Conservation (phyloP, 2,888 invertebrate genomes). For the Caenorhabditis becei region DNA sequence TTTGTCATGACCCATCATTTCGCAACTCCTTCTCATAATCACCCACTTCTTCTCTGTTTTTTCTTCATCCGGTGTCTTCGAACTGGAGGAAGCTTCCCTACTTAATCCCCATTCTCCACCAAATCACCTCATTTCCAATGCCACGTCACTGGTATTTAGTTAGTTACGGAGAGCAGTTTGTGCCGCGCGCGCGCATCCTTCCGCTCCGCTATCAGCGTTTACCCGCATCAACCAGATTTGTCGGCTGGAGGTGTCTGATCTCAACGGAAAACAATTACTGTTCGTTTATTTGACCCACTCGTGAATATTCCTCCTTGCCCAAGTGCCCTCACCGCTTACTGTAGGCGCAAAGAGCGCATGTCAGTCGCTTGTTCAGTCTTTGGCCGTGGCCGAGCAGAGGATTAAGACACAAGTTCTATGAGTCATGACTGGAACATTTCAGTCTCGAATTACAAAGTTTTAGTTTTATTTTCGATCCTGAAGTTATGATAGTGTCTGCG, state of each 20-base stretch:
- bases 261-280: conserved; percentile 19
- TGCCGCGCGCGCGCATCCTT: conserved; percentile 12
- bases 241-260: neutral
- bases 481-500: too few relatives aligned
- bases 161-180: neutral
- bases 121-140: too few relatives aligned
- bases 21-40: conserved; percentile 7
- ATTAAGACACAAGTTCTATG: too few relatives aligned
- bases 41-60: conserved; percentile 22
- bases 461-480: too few relatives aligned
- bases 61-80: neutral
- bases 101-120: conserved; percentile 21
- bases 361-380: neutral
- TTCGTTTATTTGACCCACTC: conserved; percentile 45
- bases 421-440: too few relatives aligned
- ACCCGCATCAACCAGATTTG: conserved; percentile 21
- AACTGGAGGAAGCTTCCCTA: conserved; percentile 38
- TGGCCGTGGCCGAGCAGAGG: too few relatives aligned
- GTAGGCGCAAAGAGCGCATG: neutral
- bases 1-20: conserved; percentile 39
- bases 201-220: conserved; percentile 29
- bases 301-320: neutral
- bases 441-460: too few relatives aligned
- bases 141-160: conserved; percentile 30
- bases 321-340: too few relatives aligned